Evolutionary conservation across 2,888 invertebrate species (phyloP), one percentile per base, ranked within the genome.

Genomic region (Augochlorella aurata): DNA sequence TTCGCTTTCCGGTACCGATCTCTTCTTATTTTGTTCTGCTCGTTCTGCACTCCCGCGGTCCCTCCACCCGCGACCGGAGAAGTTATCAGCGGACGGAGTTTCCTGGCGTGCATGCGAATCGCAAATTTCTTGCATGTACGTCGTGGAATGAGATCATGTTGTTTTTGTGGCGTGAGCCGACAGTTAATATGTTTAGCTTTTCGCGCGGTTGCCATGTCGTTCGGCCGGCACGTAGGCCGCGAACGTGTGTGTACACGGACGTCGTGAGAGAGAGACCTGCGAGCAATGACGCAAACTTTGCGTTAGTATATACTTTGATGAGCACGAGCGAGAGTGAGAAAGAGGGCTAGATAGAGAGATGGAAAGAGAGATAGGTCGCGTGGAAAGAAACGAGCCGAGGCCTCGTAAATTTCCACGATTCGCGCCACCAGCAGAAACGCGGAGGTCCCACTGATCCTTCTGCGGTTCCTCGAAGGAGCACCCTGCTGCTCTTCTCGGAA

Each of bases 111-210:
- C 73, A 78, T 63, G 68, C 77, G 79, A 69, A 79, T 79, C 76
- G 58, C 82, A 75, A 82, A 83, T 81, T 81, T 85, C 84, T 84
- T 77, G 83, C 78, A 87, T 85, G 85, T 83, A 82, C 90, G 88
- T 84, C 87, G 84, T 79, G 90, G 91, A 93, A 93, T 93, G 93
- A 93, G 93, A 93, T 93, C 93, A 93, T 90, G 93, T 93, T 93
- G 93, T 93, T 93, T 93, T 93, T 93, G 93, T 92, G 92, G 93
- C 91, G 91, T 91, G 93, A 93, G 92, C 92, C 92, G 93, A 92
- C 92, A 91, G 93, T 93, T 93, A 93, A 93, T 93, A 93, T 92
- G 93, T 93, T 93, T 93, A 93, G 93, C 93, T 89, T 83, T 80
- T 79, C 83, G 90, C 90, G 89, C 86, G 80, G 91, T 91, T 91